A percentile compares a stretch with the other conserved stretches of the same genome.
These are phyloP conservation scores for Nomada ferruginata DNA, from an alignment of 2,888 invertebrate genomes.

Conservation along the genomic window DNA sequence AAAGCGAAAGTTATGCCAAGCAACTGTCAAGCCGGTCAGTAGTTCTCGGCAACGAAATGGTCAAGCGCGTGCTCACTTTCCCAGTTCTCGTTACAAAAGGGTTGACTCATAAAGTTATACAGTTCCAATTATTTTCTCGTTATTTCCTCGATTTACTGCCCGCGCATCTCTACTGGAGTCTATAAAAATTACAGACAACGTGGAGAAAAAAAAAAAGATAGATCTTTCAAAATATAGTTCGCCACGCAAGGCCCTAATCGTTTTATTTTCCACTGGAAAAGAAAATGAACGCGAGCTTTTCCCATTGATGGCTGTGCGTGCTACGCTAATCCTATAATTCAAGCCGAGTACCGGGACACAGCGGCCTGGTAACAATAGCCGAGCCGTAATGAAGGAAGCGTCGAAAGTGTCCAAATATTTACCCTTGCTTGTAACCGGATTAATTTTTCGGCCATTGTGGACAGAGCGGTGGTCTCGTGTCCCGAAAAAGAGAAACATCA, in stretches of 20 bases:
- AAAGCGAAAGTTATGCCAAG: no score
- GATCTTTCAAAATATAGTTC: not conserved
- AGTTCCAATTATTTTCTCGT: no score
- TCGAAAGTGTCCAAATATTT: slow-evolving; percentile 57
- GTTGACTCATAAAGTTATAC: no score
- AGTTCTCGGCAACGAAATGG: no score
- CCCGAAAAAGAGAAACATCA: not conserved
- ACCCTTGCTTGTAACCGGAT: slow-evolving; percentile 54
- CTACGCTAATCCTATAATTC: slow-evolving; percentile 47
- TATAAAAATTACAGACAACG: no score
- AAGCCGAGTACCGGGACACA: not conserved
- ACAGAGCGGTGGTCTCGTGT: not conserved
- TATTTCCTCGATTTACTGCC: not conserved
- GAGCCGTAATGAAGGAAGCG: slow-evolving; percentile 21
- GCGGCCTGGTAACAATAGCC: slow-evolving; percentile 20
- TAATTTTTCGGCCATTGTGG: slow-evolving; percentile 34
- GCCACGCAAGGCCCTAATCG: slow-evolving; percentile 7
- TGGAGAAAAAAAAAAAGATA: not conserved
- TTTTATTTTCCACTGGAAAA: slow-evolving; percentile 24
- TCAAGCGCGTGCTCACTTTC: no score
- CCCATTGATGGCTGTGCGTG: slow-evolving; percentile 39
- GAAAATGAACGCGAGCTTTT: slow-evolving; percentile 28
- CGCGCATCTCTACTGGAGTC: not conserved
- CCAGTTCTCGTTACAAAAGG: no score
- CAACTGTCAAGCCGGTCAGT: no score